A percentile compares a stretch with the other conserved stretches of the same genome.
phyloP scores from a whole-genome alignment of 92 coral and sea anemone genomes.

The Micromussa lordhowensis region DNA sequence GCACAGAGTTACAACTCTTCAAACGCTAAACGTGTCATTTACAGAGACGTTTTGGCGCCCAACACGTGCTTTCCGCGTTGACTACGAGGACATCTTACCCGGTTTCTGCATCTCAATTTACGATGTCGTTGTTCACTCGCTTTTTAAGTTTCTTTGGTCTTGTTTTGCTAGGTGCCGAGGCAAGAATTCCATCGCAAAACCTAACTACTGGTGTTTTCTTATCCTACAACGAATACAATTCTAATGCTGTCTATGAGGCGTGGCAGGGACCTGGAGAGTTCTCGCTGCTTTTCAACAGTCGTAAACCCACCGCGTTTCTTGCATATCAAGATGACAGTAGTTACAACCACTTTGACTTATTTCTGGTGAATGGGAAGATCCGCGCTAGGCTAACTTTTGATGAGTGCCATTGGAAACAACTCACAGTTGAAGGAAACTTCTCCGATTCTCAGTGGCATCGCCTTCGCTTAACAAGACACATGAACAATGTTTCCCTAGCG shows the following conservation, averaged over 20 bases:
- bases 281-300: conserved; percentile 60
- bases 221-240: conserved; percentile 12
- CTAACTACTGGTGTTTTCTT: background rate
- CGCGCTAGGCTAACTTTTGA: conserved; percentile 46
- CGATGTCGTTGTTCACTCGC: conserved; percentile 1
- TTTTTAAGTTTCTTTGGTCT: background rate
- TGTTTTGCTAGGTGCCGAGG: background rate
- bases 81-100: background rate
- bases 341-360: conserved; percentile 48
- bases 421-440: conserved; percentile 35
- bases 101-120: background rate
- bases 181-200: conserved; percentile 2
- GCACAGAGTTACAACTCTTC: conserved; percentile 13
- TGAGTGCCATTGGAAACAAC: conserved; percentile 30
- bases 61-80: background rate
- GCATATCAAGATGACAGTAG: conserved; percentile 67
- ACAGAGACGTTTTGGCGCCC: background rate
- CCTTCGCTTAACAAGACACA: conserved; percentile 36
- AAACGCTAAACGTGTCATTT: background rate
- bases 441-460: conserved; percentile 70
- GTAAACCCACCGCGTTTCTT: conserved; percentile 43
- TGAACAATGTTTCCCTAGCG: conserved; percentile 36
- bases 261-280: conserved; percentile 61
- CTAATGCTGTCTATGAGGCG: conserved; percentile 18
- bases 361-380: conserved; percentile 45